Conservation (phyloP, 1,140 invertebrate species). For the Procambarus clarkii region DNA sequence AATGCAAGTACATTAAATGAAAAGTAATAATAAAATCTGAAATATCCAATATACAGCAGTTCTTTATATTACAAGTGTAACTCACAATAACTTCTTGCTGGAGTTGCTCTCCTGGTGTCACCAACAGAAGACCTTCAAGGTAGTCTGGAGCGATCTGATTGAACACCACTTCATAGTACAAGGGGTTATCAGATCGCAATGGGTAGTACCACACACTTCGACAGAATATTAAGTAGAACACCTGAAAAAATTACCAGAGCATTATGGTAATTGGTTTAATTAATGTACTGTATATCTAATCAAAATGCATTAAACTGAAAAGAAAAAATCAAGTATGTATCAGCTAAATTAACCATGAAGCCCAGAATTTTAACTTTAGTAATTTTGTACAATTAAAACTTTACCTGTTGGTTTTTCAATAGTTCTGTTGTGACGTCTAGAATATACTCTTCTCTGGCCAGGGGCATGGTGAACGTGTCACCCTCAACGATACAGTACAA, state of each 20-base stretch:
- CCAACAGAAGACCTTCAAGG: slow-evolving; percentile 92
- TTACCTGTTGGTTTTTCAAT: slow-evolving; percentile 86
- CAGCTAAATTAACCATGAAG: too few species aligned
- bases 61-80: background rate
- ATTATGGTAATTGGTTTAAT: too few species aligned
- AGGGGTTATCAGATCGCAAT: slow-evolving; percentile 88
- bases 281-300: too few species aligned
- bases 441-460: slow-evolving; percentile 97
- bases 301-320: too few species aligned
- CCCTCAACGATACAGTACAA: slow-evolving; percentile 97
- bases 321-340: too few species aligned
- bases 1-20: background rate
- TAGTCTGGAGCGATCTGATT: slow-evolving; percentile 98
- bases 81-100: slow-evolving; percentile 87
- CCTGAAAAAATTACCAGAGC: slow-evolving; percentile 77
- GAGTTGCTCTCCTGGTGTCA: slow-evolving; percentile 87
- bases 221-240: slow-evolving; percentile 98
- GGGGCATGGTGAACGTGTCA: slow-evolving; percentile 94
- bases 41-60: background rate
- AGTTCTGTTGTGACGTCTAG: slow-evolving; percentile 97
- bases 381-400: background rate
- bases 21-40: background rate
- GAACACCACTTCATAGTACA: slow-evolving; percentile 97
- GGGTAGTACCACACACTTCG: slow-evolving; percentile 98
- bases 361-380: too few species aligned